Evolutionary conservation across 2,797 vertebrate genomes (phyloP), one percentile per base, ranked within the genome.

Genomic region (Falco rusticolus): DNA sequence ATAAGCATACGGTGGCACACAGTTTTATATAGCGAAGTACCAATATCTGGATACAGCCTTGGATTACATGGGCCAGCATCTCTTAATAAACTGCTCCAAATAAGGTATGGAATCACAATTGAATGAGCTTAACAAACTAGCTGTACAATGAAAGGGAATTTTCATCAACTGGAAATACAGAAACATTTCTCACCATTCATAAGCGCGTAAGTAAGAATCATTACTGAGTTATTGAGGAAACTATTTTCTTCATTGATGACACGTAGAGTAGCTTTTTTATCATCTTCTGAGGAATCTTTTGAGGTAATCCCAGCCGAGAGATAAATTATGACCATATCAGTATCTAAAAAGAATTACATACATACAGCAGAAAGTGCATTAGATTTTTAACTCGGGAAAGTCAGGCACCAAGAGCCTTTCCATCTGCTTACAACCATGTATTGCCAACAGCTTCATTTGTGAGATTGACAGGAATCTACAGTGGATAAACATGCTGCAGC

Each of bases 131-230:
- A 53, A 86, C 12, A 85, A 95, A 79, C 3, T 13, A 88, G 81
- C 41, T 87, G 51, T 29, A 47, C 57, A 57, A 79, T 53, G 51
- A 61, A n/a, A 95, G 71, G 60, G 65, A 90, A 88, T 82, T 69
- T 96, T 94, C 72, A 84, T 57, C 90, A 94, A 22, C 59, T 64
- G 91, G 90, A 51, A 95, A 91, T 37, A 53, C 43, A 85, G 28
- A 24, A n/a, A 11, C 14, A 10, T 69, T 79, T 71, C 98, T 97
- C 97, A 99, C 99, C 99, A 3, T 99, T 99, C 98, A 99, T 99
- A 71, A 99, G 99, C 5, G 99, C 99, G 0, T 99, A 99, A 59
- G 99, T 99, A 93, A 99, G 99, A 96, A 99, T 99, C 99, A 99
- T 99, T 69, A 99, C 99, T 0, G 99, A 99, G 98, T 99, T 99